Percentiles rank a stretch among this genome's conserved stretches.
Evolutionary conservation across 2,888 invertebrate species (phyloP).

Genomic region (Theretra japonica): DNA sequence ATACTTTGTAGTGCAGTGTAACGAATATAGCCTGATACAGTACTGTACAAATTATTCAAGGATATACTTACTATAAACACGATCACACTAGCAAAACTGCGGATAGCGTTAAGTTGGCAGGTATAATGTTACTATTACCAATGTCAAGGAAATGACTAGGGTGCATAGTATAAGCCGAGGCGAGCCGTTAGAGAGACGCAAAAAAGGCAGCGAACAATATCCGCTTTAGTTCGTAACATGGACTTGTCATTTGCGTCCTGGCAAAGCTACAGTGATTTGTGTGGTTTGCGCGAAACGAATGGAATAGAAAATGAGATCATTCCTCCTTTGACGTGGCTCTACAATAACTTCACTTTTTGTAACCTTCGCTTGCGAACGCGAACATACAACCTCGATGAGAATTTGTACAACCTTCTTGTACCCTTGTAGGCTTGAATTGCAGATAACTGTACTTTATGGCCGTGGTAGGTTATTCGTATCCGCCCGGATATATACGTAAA

Average conservation of each 20-base stretch:
- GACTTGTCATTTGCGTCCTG: constrained; percentile 34
- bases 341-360: constrained; percentile 46
- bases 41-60: no score
- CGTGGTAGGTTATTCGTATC: background rate
- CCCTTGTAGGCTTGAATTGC: no score
- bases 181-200: background rate
- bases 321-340: constrained; percentile 55
- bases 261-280: constrained; percentile 65
- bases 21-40: no score
- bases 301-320: constrained; percentile 74
- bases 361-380: background rate
- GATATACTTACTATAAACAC: no score
- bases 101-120: no score
- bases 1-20: no score
- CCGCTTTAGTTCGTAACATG: constrained; percentile 37
- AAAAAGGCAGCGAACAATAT: background rate
- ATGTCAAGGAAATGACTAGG: no score
- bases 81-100: no score
- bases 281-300: constrained; percentile 68
- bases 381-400: background rate
- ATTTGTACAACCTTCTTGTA: background rate
- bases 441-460: background rate
- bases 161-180: no score
- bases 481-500: background rate
- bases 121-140: no score